These are phyloP conservation scores for Dichetophora obliterata DNA, from an alignment of 2,888 invertebrate species.

Conservation along the genomic window DNA sequence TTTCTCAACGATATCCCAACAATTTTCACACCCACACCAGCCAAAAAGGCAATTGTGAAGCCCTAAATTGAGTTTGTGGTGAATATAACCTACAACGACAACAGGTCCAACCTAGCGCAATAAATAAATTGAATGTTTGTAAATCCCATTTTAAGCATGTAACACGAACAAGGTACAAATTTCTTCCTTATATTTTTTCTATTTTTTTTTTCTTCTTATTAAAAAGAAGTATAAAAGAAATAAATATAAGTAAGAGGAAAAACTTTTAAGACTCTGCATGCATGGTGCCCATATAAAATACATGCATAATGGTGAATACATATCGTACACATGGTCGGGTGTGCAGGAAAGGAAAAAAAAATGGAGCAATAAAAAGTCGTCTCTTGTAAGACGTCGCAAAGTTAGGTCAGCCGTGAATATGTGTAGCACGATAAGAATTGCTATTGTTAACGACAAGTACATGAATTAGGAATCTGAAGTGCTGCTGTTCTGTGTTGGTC, in stretches of 20 bases:
- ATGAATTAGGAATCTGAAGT: slow-evolving; percentile 17
- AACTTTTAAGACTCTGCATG: neutral
- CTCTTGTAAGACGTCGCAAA: slow-evolving; percentile 11
- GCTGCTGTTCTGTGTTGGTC: neutral
- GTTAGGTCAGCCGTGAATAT: neutral
- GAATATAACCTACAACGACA: neutral
- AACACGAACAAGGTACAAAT: slow-evolving; percentile 2
- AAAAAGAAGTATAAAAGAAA: neutral
- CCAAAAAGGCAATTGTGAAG: too few species aligned
- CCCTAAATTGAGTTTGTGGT: neutral
- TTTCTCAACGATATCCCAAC: too few species aligned
- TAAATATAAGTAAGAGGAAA: neutral
- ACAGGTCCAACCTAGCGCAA: neutral
- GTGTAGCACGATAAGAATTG: slow-evolving; percentile 15
- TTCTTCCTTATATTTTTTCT: neutral
- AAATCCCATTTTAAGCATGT: slow-evolving; percentile 17
- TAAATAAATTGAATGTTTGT: slow-evolving; percentile 19
- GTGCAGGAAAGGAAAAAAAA: too few species aligned
- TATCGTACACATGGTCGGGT: neutral
- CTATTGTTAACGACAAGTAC: slow-evolving; percentile 10
- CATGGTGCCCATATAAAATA: neutral
- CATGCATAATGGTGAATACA: neutral
- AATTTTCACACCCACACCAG: too few species aligned
- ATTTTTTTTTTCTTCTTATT: neutral
- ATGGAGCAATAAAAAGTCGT: too few species aligned